Base-by-base conservation (phyloP, 2,113 vertebrate genomes). In the Halcyon malimbica region DNA sequence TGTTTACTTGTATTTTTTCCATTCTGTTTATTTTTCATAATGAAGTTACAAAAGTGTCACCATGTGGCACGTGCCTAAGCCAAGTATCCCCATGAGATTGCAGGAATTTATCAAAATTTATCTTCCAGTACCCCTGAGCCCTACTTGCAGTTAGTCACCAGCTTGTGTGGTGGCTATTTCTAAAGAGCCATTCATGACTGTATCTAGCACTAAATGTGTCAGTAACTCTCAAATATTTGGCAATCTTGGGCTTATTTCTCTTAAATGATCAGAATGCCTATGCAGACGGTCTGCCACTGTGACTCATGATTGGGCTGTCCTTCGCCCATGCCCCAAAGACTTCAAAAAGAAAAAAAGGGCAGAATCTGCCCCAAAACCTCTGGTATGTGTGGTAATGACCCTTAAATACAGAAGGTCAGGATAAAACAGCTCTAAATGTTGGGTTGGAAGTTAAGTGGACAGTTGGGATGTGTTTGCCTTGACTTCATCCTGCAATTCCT, bases 401-500 rank as follows among this genome's bases (percentile, higher is more conserved):
- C 56, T 70, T 75, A 90, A 77, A 86, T 63, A 70, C 7, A 86
- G 64, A 73, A 73, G 41, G 37, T 70, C 74, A 74, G 28, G 21
- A 54, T 28, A 89, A 95, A 81, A 37, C 17, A 59, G 15, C 37
- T 90, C 23, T 77, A 77, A 92, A 77, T 20, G 10, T 54, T 70
- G 42, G 13, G 15, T 5, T 81, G 64, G 51, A 81, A 42, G 59
- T 54, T 74, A 79, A 91, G 16, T 31, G 77, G 31, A 54, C 0
- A 4, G 17, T 51, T 83, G 63, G 60, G 44, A 85, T 2, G 2
- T 20, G 23, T 64, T 79, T 44, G 25, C 8, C 23, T 51, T 88
- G 54, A 94, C 28, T 96, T 88, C 80, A 86, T 87, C 70, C 54
- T 81, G 24, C 70, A 73, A 94, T 57, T 62, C 26, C 8, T 80